A percentile compares a stretch with the other conserved stretches of the same genome.
phyloP scores from a whole-genome alignment of 2,888 invertebrate species.

The Drosophila quinaria region DNA sequence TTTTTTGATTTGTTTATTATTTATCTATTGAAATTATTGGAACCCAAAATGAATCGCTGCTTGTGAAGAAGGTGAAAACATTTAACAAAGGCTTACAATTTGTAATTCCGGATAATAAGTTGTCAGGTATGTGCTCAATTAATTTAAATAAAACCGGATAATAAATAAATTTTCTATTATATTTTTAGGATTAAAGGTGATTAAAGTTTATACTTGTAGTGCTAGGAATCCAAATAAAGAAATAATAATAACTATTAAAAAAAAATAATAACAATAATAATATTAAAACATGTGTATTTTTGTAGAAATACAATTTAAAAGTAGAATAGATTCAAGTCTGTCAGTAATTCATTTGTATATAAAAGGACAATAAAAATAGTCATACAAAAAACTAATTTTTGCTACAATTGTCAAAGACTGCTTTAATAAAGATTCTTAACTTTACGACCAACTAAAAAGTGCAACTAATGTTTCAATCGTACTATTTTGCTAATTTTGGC shows the following conservation, averaged over 20 bases:
- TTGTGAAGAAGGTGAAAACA: conserved; percentile 44
- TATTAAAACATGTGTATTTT: neutral
- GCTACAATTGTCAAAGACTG: neutral
- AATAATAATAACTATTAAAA: too few species aligned
- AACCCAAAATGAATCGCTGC: conserved; percentile 36
- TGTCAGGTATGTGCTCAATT: conserved; percentile 1
- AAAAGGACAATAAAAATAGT: neutral
- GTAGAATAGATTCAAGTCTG: neutral
- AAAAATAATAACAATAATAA: too few species aligned
- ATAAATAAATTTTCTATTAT: neutral
- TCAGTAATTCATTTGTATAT: too few species aligned
- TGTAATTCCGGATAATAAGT: conserved; percentile 48
- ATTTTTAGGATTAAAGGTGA: neutral
- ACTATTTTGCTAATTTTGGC: neutral
- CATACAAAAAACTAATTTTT: neutral
- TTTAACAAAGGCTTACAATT: conserved; percentile 36
- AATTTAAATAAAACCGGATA: conserved; percentile 3
- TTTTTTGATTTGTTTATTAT: conserved; percentile 21
- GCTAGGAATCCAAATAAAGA: too few species aligned
- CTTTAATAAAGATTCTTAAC: neutral
- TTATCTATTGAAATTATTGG: conserved; percentile 24
- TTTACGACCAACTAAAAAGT: neutral
- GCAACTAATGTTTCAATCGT: neutral
- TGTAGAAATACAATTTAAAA: neutral
- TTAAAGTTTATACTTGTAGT: too few species aligned